Conservation (phyloP, 1,140 invertebrate genomes). For the Tetramorium parvispinum region DNA sequence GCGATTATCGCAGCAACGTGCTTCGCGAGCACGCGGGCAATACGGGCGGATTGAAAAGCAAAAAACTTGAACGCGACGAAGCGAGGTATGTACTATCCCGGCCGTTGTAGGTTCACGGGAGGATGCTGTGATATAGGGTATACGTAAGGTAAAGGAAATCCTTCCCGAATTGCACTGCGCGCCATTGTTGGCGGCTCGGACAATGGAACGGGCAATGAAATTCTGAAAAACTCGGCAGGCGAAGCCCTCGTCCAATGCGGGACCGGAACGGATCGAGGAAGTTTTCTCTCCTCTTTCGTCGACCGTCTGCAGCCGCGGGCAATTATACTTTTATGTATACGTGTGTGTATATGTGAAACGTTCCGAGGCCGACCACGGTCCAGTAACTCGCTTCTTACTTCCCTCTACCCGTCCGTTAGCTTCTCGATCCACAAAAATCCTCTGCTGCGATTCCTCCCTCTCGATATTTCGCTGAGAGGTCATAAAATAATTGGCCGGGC, state of each 20-base stretch:
- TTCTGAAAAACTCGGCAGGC: slow-evolving; percentile 65
- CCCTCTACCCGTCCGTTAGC: neutral
- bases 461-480: slow-evolving; percentile 47
- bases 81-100: neutral
- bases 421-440: slow-evolving; percentile 10
- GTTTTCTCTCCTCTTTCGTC: slow-evolving; percentile 47
- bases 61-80: neutral
- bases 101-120: neutral
- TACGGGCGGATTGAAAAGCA: slow-evolving; percentile 47
- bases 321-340: slow-evolving; percentile 63
- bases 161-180: slow-evolving; percentile 63
- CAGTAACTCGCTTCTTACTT: slow-evolving; percentile 26
- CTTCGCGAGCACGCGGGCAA: neutral
- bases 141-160: slow-evolving; percentile 69
- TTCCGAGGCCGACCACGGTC: neutral
- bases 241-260: slow-evolving; percentile 45
- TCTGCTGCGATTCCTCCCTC: slow-evolving; percentile 13
- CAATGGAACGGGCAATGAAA: slow-evolving; percentile 69
- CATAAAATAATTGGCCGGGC: slow-evolving; percentile 52
- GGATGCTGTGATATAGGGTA: slow-evolving; percentile 16
- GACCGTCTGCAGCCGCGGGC: slow-evolving; percentile 31
- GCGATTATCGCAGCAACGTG: slow-evolving; percentile 25
- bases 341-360: neutral
- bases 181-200: slow-evolving; percentile 66
- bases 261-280: slow-evolving; percentile 37